Percentiles rank a stretch among this genome's conserved stretches.
Conservation (phyloP, 1,140 invertebrate genomes). For the Drosophila sulfurigaster region DNA sequence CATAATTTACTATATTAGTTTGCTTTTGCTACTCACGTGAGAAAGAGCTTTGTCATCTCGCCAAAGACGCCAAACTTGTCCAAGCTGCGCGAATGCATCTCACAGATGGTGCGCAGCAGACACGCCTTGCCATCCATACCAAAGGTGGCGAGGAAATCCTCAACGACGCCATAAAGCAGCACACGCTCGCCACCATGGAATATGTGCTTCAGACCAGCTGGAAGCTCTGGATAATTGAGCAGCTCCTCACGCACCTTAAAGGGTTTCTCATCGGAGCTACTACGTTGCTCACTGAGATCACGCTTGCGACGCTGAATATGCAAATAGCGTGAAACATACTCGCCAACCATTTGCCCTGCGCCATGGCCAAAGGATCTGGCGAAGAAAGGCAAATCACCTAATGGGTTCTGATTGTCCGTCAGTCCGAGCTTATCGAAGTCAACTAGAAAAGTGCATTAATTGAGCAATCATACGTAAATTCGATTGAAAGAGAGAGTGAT, state of each 20-base stretch:
- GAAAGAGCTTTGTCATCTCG: conserved; percentile 92
- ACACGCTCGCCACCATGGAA: conserved; percentile 92
- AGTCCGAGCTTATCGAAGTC: conserved; percentile 93
- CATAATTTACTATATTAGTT: too few species aligned
- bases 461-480: conserved; percentile 19
- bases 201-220: conserved; percentile 84
- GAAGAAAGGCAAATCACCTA: conserved; percentile 90
- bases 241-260: conserved; percentile 60
- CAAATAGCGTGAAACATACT: conserved; percentile 90
- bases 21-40: conserved; percentile 88
- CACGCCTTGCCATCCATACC: conserved; percentile 93
- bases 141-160: conserved; percentile 91
- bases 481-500: background rate
- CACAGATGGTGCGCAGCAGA: conserved; percentile 92
- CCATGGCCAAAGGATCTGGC: conserved; percentile 90
- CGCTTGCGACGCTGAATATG: conserved; percentile 87
- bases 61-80: conserved; percentile 91
- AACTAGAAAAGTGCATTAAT: conserved; percentile 86
- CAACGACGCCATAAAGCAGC: conserved; percentile 90
- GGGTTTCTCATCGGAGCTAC: conserved; percentile 47
- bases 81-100: conserved; percentile 92
- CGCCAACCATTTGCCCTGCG: conserved; percentile 88
- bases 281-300: conserved; percentile 73
- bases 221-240: conserved; percentile 77
- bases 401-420: conserved; percentile 94